These are phyloP conservation scores for Lucilia cuprina DNA, from an alignment of 1,140 invertebrate genomes.

Conservation along the genomic window DNA sequence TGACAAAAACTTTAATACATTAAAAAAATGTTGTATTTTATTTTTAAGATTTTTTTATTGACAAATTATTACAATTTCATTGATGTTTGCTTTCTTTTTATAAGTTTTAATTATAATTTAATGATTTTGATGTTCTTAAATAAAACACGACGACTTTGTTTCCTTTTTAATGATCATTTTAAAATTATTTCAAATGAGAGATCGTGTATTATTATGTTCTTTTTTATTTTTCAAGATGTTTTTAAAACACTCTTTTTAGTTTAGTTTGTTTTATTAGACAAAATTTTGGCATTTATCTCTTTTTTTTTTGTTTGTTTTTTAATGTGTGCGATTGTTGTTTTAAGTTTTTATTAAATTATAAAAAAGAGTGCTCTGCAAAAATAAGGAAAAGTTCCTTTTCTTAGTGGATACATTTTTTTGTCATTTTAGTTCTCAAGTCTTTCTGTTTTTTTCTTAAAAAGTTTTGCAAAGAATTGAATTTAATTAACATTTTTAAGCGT, in stretches of 20 bases:
- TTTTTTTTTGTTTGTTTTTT: background rate
- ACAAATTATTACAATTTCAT: conserved; percentile 36
- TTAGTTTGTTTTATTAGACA: background rate
- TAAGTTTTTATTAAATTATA: background rate
- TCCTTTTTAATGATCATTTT: background rate
- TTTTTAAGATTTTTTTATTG: conserved; percentile 29
- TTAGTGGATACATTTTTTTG: background rate
- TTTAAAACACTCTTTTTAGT: conserved; percentile 24
- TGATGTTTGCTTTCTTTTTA: conserved; percentile 35
- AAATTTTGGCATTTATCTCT: conserved; percentile 29
- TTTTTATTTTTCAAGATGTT: conserved; percentile 15
- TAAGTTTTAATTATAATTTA: conserved; percentile 28
- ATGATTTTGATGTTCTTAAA: conserved; percentile 14
- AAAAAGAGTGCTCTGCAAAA: conserved; percentile 11
- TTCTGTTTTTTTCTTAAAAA: background rate
- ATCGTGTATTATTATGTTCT: background rate
- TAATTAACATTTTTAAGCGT: conserved; percentile 56
- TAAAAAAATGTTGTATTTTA: background rate
- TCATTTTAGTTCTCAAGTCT: conserved; percentile 3
- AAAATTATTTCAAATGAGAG: conserved; percentile 2
- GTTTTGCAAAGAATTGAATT: conserved; percentile 37
- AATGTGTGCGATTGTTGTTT: conserved; percentile 21
- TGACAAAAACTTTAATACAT: background rate
- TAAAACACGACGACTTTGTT: background rate
- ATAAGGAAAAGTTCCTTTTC: background rate